A percentile compares a stretch with the other conserved stretches of the same genome.
phyloP scores from a whole-genome alignment of 2,797 vertebrate species.

The Hipposideros larvatus region DNA sequence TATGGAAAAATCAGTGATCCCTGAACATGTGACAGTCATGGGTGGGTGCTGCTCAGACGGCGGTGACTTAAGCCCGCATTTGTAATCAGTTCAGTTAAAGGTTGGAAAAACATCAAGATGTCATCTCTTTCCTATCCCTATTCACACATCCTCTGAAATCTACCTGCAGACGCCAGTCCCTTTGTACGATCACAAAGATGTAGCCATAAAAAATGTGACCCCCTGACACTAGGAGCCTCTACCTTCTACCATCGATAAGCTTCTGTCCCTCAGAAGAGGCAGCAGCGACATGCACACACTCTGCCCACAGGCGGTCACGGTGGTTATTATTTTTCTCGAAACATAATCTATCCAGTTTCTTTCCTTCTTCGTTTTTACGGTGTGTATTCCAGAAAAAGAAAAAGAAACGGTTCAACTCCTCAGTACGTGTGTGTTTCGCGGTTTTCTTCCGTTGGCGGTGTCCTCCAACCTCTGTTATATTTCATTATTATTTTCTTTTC shows the following conservation, averaged over 20 bases:
- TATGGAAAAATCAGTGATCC: neutral
- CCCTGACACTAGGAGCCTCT: neutral
- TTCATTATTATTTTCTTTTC: conserved; percentile 77
- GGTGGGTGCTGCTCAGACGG: neutral
- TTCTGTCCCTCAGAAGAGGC: neutral
- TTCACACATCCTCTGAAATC: neutral
- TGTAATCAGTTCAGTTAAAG: neutral
- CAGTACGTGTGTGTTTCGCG: conserved; percentile 61
- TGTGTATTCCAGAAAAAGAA: conserved; percentile 85
- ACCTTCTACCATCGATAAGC: neutral
- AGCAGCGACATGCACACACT: neutral
- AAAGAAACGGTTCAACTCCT: conserved; percentile 82
- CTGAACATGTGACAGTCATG: neutral
- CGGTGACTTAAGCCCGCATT: neutral
- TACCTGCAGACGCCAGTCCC: neutral
- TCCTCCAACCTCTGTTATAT: conserved; percentile 69
- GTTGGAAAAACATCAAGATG: neutral
- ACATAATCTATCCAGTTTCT: conserved; percentile 70
- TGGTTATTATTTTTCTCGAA: conserved; percentile 81
- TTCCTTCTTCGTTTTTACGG: conserved; percentile 74
- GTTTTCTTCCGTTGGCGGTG: conserved; percentile 78
- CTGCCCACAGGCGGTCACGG: conserved; percentile 62
- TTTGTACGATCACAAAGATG: neutral
- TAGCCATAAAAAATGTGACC: fast-evolving
- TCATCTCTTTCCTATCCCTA: neutral